Evolutionary conservation across 2,888 invertebrate species (phyloP).

Genomic region (Pogonocherus hispidulus): DNA sequence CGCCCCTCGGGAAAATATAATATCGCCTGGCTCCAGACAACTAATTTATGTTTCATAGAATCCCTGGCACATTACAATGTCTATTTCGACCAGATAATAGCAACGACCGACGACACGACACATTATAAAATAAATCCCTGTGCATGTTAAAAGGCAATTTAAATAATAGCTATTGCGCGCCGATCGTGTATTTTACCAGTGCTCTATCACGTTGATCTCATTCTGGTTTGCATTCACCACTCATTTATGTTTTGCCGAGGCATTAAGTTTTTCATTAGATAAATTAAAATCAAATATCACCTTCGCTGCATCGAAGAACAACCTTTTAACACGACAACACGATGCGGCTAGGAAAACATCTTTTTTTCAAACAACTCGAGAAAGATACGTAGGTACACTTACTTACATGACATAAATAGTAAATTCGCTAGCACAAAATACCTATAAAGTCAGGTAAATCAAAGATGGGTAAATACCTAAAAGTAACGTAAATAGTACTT

Average conservation of each 20-base stretch:
- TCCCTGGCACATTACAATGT: conserved; percentile 18
- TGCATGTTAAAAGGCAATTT: conserved; percentile 41
- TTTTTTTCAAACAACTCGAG: not conserved
- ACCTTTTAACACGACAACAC: conserved; percentile 2
- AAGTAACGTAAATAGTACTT: too few relatives aligned
- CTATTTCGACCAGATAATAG: conserved; percentile 12
- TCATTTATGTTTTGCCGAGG: conserved; percentile 38
- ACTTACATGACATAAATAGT: too few relatives aligned
- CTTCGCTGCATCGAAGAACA: conserved; percentile 15
- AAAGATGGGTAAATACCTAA: too few relatives aligned
- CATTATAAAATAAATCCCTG: conserved; percentile 31
- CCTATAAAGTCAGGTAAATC: too few relatives aligned
- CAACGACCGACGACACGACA: conserved; percentile 25
- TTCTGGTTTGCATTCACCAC: conserved; percentile 37
- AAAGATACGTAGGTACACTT: not conserved
- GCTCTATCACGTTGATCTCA: conserved; percentile 49
- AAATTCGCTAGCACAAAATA: too few relatives aligned
- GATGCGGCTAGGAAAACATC: not conserved
- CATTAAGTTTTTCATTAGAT: conserved; percentile 43
- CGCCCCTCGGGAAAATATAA: not conserved
- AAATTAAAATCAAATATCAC: conserved; percentile 43
- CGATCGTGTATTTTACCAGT: conserved; percentile 39
- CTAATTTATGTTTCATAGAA: conserved; percentile 16
- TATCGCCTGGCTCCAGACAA: not conserved
- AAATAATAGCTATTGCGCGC: conserved; percentile 37